phyloP scores from a whole-genome alignment of 2,888 invertebrate species.

The Drosophila niveifrons region DNA sequence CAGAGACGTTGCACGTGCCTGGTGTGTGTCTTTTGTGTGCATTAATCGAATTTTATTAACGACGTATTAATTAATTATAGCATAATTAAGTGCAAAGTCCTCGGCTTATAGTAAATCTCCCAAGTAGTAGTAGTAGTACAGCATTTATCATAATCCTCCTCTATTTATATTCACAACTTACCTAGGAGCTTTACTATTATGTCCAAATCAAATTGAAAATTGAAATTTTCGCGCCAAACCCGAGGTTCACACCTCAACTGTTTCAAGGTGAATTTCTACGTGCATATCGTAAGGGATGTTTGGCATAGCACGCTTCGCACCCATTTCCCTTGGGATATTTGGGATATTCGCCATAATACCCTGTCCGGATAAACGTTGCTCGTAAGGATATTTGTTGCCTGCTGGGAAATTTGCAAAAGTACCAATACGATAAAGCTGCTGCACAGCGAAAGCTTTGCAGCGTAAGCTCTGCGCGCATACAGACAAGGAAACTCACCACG shows the following conservation, averaged over 20 bases:
- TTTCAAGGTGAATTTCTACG: background rate
- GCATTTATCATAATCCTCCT: background rate
- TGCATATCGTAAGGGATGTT: conserved; percentile 11
- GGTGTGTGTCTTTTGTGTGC: background rate
- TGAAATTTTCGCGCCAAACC: background rate
- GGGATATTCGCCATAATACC: conserved; percentile 3
- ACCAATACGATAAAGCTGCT: background rate
- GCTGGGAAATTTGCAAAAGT: conserved; percentile 16
- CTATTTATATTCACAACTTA: background rate
- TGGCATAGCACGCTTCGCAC: background rate
- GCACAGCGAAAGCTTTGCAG: background rate
- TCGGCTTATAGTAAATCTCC: background rate
- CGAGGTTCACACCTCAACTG: background rate
- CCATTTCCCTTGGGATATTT: background rate
- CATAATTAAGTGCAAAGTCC: background rate
- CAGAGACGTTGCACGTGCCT: background rate
- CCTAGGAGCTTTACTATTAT: background rate
- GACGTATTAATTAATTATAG: conserved; percentile 12
- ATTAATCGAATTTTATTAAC: conserved; percentile 13
- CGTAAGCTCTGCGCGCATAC: background rate
- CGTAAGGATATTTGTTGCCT: conserved; percentile 12
- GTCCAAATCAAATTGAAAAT: background rate
- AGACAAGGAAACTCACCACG: background rate
- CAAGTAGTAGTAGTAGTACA: background rate
- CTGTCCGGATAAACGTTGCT: conserved; percentile 7